Evolutionary conservation across 64 coral and sea anemone species (phyloP), one percentile per base, ranked within the genome.

Genomic region (Hydrozoanthus tunicans): DNA sequence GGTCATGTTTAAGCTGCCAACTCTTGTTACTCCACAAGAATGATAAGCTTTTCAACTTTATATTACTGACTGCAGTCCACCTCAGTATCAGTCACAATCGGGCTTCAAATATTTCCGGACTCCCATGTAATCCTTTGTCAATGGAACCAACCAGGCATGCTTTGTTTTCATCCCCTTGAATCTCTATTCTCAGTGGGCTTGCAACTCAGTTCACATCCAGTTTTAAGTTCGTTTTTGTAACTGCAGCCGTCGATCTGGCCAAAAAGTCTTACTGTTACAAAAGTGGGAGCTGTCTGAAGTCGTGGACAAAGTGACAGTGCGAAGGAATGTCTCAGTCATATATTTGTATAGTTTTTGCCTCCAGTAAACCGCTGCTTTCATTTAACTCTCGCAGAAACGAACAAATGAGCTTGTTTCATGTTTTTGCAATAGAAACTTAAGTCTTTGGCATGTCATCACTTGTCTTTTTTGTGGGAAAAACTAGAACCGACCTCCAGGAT

Each of bases 331-430:
- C 54, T 59, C 32, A 43, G 32, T 43, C 32, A 43, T 59, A 59
- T 75, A 60, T 60, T 72, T 86, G n/a, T 70, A 73, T 70, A 11
- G 32, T 59, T 73, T 72, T 86, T 58, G 66, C 69, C 20, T 56
- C 17, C 66, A 58, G 83, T 72, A 68, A 86, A n/a, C 11, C 23
- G 43, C 6, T 86, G 67, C 56, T 68, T 58, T 59, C 68, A 72
- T 59, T 88, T 83, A 75, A 88, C 68, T 24, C 55, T 72, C 14
- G 24, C 84, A 59, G 68, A 69, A 88, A 69, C 25, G 69, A 74
- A 59, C 23, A 88, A 88, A 60, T 59, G 25, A 88, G 68, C 67
- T 88, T 57, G n/a, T 88, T 60, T 59, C 59, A 7, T 25, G 56
- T 27, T 60, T 59, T 73, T 72, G n/a, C 27, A 52, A 32, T 65